Base-by-base conservation (phyloP, 2,888 invertebrate genomes). In the Rotaria sp. region DNA sequence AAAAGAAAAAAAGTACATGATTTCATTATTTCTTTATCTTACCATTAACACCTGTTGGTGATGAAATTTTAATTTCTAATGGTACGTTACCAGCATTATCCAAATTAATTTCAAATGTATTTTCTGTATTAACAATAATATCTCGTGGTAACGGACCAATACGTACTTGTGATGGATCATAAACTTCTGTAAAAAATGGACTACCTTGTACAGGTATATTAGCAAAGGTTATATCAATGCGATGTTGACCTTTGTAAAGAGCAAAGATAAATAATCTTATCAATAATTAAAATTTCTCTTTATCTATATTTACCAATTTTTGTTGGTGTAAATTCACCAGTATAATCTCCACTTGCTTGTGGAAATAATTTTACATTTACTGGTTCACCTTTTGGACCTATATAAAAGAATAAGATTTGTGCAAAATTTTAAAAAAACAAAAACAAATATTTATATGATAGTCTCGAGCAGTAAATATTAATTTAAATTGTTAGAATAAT, bases 281-380 rank as follows among this genome's bases (percentile, higher is more conserved):
- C 50, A 11, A 45, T 45, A 8, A 45, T 45, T 45, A 8, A 45
- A 45, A 45, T 45, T 50, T 50, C 50, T 50, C 4, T 50, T 15
- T 15, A 13, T 50, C 18, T 50, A 50, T 50, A 50, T 87, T 86
- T 87, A 90, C 91, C 92, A 87, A 91, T 89, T 15, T 89, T 88
- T 87, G 90, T 90, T n/a, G 92, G 92, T 30, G 91, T 92, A 90
- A 95, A 99, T 91, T 99, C 98, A 0, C 97, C 97, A 90, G 96
- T 94, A 86, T 97, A 93, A 89, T 96, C 94, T 4, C 97, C 97
- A 87, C 97, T 96, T 90, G 97, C 95, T 87, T 97, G 97, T 90
- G 96, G 96, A 91, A 96, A 96, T 90, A 98, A 97, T 87, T 96
- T 92, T 0, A 97, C 96, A 0, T 96, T 95, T 75, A 96, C 93